These are phyloP conservation scores for Chaetops frenatus DNA, from an alignment of 2,113 vertebrate genomes.

Conservation along the genomic window DNA sequence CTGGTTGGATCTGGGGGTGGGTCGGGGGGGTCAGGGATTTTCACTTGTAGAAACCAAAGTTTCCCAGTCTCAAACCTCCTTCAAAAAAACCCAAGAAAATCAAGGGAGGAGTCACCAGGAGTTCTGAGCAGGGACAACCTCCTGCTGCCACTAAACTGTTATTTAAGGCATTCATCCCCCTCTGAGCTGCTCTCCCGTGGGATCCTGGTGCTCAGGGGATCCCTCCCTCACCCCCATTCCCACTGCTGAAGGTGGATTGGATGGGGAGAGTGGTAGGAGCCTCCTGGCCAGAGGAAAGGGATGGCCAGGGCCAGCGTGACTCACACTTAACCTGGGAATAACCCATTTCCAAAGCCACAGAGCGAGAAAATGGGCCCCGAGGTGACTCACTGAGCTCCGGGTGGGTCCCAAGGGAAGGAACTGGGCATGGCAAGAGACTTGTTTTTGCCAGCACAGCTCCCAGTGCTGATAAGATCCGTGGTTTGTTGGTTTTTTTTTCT, in stretches of 20 bases:
- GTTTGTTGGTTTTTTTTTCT: no score
- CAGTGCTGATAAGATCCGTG: background rate
- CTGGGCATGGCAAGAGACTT: background rate
- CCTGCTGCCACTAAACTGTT: background rate
- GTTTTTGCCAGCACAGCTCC: background rate
- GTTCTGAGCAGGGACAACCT: background rate
- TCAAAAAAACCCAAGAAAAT: background rate
- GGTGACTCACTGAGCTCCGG: background rate
- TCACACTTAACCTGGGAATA: accelerated
- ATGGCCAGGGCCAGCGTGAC: background rate
- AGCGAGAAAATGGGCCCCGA: background rate
- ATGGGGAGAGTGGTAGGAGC: accelerated
- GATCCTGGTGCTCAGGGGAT: accelerated
- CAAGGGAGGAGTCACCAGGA: accelerated
- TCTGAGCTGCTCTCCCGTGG: background rate
- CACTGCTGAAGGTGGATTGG: no score
- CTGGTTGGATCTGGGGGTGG: accelerated
- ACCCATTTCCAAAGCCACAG: background rate
- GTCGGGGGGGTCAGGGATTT: no score
- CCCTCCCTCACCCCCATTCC: background rate
- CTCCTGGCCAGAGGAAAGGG: accelerated
- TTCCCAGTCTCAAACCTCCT: background rate
- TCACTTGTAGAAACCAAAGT: background rate
- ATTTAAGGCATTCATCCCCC: background rate
- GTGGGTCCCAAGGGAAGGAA: background rate